Evolutionary conservation across 2,113 vertebrate species (phyloP).

Genomic region (Morone chrysops): DNA sequence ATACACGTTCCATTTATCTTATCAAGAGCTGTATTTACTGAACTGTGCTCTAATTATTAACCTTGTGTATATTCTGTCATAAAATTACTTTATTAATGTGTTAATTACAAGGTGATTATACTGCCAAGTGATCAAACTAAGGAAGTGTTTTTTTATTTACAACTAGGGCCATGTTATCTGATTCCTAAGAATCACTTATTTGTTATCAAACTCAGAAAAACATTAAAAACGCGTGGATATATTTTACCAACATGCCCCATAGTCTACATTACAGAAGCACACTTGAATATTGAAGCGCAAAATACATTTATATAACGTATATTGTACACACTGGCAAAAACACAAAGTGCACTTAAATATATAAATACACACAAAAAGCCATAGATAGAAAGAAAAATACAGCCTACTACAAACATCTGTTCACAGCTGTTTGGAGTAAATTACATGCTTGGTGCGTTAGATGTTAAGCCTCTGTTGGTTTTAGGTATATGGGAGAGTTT

Average conservation of each 20-base stretch:
- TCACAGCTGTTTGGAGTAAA: conserved; percentile 59
- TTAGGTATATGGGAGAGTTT: conserved; percentile 20
- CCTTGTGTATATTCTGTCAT: not conserved
- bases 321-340: not conserved
- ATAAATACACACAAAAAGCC: not conserved
- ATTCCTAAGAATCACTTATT: conserved; percentile 1
- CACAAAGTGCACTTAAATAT: not conserved
- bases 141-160: not conserved
- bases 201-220: conserved; percentile 1
- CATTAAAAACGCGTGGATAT: conserved; percentile 9
- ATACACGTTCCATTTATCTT: not conserved
- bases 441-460: conserved; percentile 24
- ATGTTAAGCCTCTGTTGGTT: conserved; percentile 41
- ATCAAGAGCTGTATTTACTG: not conserved
- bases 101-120: conserved; percentile 1
- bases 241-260: conserved; percentile 9
- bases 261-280: not conserved
- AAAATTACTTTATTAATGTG: not conserved
- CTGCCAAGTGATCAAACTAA: not conserved
- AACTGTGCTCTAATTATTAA: not conserved
- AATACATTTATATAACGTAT: not conserved
- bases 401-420: conserved; percentile 30
- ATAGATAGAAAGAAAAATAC: conserved; percentile 15
- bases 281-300: not conserved
- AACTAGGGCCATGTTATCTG: not conserved